A percentile compares a stretch with the other conserved stretches of the same genome.
Evolutionary conservation across 1,140 invertebrate species (phyloP).

Genomic region (Drosophila punjabiensis): DNA sequence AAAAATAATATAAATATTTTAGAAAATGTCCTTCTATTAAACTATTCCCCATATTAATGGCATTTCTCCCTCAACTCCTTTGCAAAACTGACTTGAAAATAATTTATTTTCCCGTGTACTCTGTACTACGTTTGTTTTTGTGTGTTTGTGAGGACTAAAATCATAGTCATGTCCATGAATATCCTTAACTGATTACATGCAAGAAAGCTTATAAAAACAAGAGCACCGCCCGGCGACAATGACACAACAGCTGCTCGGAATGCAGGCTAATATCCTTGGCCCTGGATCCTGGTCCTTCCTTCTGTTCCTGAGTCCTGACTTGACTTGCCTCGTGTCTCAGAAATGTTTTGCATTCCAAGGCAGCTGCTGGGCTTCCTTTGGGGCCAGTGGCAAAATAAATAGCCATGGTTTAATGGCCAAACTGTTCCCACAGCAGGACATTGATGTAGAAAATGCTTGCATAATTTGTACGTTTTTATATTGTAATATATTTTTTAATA

Average conservation of each 20-base stretch:
- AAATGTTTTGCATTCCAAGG: constrained; percentile 27
- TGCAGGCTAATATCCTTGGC: constrained; percentile 61
- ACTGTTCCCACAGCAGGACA: neutral
- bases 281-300: constrained; percentile 4
- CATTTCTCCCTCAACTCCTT: neutral
- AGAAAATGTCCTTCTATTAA: no score
- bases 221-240: constrained; percentile 61
- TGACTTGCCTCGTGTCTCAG: constrained; percentile 10
- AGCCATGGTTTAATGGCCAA: constrained; percentile 17
- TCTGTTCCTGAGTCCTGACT: constrained; percentile 9
- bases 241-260: constrained; percentile 67
- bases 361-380: constrained; percentile 10
- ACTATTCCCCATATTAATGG: no score
- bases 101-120: constrained; percentile 11
- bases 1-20: no score
- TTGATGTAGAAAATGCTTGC: constrained; percentile 4
- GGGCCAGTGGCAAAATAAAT: constrained; percentile 34
- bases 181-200: constrained; percentile 80
- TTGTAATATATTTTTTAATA: neutral
- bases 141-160: constrained; percentile 59
- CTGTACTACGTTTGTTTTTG: constrained; percentile 2
- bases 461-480: neutral
- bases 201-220: constrained; percentile 79
- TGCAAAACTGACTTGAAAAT: neutral
- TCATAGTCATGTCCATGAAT: constrained; percentile 83